phyloP scores from a whole-genome alignment of 2,113 vertebrate genomes.

The Centropus unirufus region DNA sequence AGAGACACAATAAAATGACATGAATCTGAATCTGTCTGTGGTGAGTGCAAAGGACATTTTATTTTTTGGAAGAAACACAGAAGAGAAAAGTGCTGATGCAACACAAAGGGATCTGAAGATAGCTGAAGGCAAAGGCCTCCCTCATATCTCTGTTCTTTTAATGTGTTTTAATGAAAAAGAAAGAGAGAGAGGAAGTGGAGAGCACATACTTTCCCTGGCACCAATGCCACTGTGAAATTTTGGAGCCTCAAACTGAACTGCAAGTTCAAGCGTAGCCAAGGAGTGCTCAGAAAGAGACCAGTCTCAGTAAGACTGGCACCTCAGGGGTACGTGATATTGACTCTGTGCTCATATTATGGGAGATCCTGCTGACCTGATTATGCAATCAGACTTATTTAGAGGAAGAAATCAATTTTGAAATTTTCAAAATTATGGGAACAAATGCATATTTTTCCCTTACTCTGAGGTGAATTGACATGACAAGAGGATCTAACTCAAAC shows the following conservation, averaged over 20 bases:
- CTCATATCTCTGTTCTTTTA: neutral
- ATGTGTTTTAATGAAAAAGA: slow-evolving; percentile 5
- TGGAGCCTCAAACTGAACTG: neutral
- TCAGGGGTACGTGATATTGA: neutral
- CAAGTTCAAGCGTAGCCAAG: neutral
- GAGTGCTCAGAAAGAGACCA: neutral
- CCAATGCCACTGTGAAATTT: neutral
- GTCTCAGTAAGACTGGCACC: neutral
- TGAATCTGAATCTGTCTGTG: neutral
- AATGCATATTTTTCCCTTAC: neutral
- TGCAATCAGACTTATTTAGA: neutral
- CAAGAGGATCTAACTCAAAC: neutral
- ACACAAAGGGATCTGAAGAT: neutral
- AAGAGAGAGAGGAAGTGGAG: neutral
- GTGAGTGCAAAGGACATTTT: neutral
- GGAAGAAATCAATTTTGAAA: neutral
- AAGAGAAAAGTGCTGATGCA: neutral
- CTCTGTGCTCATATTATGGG: neutral
- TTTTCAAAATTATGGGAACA: neutral
- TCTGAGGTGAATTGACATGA: neutral
- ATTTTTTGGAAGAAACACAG: neutral
- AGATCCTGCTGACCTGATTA: neutral
- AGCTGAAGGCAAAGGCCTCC: neutral
- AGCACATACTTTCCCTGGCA: neutral
- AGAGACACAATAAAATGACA: neutral